A percentile compares a stretch with the other conserved stretches of the same genome.
Evolutionary conservation across 2,113 vertebrate genomes (phyloP).

Genomic region (Cebus imitator): DNA sequence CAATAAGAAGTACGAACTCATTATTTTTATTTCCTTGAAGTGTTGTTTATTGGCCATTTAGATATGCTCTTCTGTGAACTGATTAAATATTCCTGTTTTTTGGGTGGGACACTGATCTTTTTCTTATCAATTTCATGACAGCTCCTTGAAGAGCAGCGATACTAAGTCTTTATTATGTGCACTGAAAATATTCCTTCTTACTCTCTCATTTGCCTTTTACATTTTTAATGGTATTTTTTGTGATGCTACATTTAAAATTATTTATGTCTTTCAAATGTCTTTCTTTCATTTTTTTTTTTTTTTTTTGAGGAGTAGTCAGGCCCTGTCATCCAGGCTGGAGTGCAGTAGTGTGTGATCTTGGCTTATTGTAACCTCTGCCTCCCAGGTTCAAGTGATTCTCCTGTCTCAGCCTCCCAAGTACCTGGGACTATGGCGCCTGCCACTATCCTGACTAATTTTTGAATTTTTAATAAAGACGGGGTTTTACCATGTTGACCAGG

Average conservation of each 20-base stretch:
- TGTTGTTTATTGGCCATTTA: neutral
- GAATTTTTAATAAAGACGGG: no score
- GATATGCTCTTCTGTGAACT: neutral
- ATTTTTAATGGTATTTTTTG: neutral
- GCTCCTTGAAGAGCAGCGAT: neutral
- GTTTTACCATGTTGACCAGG: no score
- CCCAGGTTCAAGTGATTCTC: no score
- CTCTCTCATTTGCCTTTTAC: neutral
- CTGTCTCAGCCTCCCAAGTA: no score
- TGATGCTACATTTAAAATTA: neutral
- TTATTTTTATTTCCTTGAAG: neutral
- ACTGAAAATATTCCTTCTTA: neutral
- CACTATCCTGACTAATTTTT: no score
- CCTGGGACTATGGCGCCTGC: no score
- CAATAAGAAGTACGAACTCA: neutral
- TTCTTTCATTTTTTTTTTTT: no score
- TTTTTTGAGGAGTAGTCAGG: no score
- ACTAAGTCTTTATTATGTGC: neutral
- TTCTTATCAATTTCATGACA: constrained; percentile 1
- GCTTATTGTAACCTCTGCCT: no score
- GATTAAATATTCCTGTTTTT: neutral
- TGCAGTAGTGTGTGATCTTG: no score
- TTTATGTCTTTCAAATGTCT: neutral
- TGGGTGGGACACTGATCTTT: neutral
- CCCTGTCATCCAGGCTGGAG: no score